Conservation (phyloP, 2,113 vertebrate genomes). For the Chloropsis hardwickii region DNA sequence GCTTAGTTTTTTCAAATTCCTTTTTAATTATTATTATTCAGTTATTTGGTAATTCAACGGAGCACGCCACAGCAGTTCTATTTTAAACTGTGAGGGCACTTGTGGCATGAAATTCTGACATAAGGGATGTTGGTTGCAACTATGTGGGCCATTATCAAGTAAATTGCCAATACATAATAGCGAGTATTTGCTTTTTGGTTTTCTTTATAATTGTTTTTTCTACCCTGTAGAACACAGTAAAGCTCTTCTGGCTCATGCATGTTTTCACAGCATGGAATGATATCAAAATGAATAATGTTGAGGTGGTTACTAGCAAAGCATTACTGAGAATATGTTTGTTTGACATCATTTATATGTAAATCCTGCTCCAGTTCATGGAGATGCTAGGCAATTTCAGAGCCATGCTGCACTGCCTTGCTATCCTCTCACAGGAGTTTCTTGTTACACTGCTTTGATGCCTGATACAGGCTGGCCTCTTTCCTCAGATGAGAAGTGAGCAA, state of each 20-base stretch:
- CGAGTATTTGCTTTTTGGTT: not conserved
- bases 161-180: constrained; percentile 15
- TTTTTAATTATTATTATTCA: not conserved
- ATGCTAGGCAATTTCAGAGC: constrained; percentile 21
- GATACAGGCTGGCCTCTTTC: not conserved
- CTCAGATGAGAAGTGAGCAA: not conserved
- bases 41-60: not conserved
- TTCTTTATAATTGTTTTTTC: not conserved
- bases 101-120: not conserved
- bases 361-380: constrained; percentile 46
- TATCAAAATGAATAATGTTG: constrained; percentile 60
- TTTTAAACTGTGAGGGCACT: not conserved
- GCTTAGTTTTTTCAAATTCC: not conserved
- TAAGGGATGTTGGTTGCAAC: not conserved
- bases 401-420: not conserved
- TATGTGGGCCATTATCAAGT: not conserved
- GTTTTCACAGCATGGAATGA: constrained; percentile 19
- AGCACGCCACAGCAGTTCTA: not conserved
- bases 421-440: not conserved
- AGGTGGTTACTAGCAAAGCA: constrained; percentile 57
- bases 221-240: not conserved
- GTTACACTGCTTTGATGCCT: not conserved
- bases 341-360: constrained; percentile 67
- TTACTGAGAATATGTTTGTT: constrained; percentile 15
- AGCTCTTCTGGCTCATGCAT: not conserved